Evolutionary conservation across 2,113 vertebrate genomes (phyloP).

Genomic region (Salvelinus namaycush): DNA sequence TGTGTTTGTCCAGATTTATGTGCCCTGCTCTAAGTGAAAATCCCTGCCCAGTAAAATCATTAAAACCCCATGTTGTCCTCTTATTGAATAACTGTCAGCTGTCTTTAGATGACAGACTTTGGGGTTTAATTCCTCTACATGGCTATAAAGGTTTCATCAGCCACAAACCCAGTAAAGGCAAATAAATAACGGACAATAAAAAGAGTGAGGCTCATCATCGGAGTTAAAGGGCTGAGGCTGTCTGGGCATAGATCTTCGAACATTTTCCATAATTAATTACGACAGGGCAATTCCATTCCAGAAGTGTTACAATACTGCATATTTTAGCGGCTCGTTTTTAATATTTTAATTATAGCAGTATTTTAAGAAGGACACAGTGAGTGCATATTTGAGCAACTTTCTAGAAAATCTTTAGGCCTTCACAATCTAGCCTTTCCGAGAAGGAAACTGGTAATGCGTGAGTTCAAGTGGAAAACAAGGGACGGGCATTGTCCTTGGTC

Average conservation of each 20-base stretch:
- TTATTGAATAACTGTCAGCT: slow-evolving; percentile 71
- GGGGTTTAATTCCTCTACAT: slow-evolving; percentile 45
- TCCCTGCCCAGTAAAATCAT: slow-evolving; percentile 68
- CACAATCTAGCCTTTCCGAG: too few relatives aligned
- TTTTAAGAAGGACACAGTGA: too few relatives aligned
- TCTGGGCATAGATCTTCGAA: not conserved
- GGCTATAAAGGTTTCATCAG: slow-evolving; percentile 44
- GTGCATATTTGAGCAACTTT: too few relatives aligned
- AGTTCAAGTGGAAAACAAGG: too few relatives aligned
- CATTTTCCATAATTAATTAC: not conserved
- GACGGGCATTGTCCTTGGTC: not conserved
- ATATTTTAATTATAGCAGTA: too few relatives aligned
- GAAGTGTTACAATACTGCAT: not conserved
- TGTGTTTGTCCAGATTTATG: slow-evolving; percentile 69
- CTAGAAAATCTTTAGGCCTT: too few relatives aligned
- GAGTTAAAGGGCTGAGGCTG: not conserved
- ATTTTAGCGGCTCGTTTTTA: not conserved
- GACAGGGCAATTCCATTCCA: not conserved
- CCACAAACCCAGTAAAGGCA: slow-evolving; percentile 24
- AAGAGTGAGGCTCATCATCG: not conserved
- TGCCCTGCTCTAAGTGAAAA: slow-evolving; percentile 58
- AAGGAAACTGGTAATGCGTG: too few relatives aligned
- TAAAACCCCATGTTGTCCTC: slow-evolving; percentile 57
- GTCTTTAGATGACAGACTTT: slow-evolving; percentile 61
- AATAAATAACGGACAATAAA: slow-evolving; percentile 29